Conservation (phyloP, 2,797 vertebrate species). For the Anabacerthia variegaticeps region DNA sequence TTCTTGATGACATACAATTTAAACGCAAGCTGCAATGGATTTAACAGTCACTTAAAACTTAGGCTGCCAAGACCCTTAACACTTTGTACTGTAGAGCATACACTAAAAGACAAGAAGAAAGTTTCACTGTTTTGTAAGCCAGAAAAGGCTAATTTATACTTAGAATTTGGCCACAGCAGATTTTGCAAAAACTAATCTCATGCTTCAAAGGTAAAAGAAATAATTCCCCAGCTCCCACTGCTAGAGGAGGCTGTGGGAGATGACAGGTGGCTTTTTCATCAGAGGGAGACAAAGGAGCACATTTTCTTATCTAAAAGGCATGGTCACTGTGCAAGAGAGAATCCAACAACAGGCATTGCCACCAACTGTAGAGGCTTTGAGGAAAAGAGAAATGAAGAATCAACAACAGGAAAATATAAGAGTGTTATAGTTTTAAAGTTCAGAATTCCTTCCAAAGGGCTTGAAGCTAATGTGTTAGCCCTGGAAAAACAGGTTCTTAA, state of each 20-base stretch:
- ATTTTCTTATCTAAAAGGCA: not conserved
- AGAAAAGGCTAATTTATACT: not conserved
- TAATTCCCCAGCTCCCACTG: not conserved
- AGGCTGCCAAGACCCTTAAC: not conserved
- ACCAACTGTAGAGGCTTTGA: not conserved
- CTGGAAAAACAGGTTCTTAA: too few relatives aligned
- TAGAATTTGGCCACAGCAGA: not conserved
- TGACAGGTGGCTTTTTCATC: not conserved
- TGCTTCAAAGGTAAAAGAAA: not conserved
- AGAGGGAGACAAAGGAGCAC: not conserved
- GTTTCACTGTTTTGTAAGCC: not conserved
- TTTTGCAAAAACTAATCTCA: not conserved
- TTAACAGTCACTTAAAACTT: not conserved
- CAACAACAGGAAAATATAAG: not conserved
- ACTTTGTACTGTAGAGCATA: not conserved
- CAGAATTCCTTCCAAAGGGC: too few relatives aligned
- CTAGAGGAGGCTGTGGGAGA: not conserved
- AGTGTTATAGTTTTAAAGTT: too few relatives aligned
- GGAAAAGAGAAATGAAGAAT: not conserved
- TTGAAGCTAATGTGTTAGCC: too few relatives aligned
- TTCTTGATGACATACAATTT: rapidly evolving
- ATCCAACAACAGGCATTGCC: not conserved
- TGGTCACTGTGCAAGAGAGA: not conserved
- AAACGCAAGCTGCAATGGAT: not conserved
- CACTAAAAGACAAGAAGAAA: not conserved